These are phyloP conservation scores for Sardinella longiceps DNA, from an alignment of 2,797 vertebrate genomes.

Conservation along the genomic window DNA sequence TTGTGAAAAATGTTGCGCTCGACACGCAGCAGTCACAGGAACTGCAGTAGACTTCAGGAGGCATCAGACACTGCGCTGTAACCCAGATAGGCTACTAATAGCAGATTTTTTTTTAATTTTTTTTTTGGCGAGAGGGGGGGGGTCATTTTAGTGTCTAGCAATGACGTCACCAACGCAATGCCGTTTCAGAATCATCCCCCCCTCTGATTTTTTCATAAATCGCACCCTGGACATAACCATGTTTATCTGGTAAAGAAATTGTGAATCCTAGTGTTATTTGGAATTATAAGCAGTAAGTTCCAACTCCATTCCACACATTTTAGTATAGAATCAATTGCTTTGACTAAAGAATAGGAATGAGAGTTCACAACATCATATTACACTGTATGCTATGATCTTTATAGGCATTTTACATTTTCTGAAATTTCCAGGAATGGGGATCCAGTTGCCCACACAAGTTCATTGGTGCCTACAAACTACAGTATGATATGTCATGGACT, in stretches of 20 bases:
- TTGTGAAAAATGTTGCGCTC: no score
- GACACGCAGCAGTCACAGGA: no score
- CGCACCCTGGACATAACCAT: neutral
- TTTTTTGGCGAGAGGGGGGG: no score
- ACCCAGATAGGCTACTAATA: no score
- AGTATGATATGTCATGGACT: slow-evolving; percentile 95
- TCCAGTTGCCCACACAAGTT: slow-evolving; percentile 81
- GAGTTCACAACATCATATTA: neutral
- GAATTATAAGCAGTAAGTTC: neutral
- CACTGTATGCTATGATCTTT: neutral
- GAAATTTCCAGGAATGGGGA: slow-evolving; percentile 88
- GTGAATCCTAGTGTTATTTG: neutral
- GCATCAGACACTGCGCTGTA: no score
- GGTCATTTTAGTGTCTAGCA: no score
- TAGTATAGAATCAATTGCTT: neutral
- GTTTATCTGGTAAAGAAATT: neutral
- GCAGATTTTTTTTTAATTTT: no score
- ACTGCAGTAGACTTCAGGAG: no score
- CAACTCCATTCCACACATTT: neutral
- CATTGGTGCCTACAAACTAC: slow-evolving; percentile 89
- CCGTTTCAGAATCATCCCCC: no score
- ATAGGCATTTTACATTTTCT: neutral
- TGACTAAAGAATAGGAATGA: neutral
- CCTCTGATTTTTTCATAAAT: no score
- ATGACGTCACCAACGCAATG: no score